Percentiles rank a stretch among this genome's conserved stretches.
phyloP scores from a whole-genome alignment of 2,888 invertebrate genomes.

The Zele albiditarsus region DNA sequence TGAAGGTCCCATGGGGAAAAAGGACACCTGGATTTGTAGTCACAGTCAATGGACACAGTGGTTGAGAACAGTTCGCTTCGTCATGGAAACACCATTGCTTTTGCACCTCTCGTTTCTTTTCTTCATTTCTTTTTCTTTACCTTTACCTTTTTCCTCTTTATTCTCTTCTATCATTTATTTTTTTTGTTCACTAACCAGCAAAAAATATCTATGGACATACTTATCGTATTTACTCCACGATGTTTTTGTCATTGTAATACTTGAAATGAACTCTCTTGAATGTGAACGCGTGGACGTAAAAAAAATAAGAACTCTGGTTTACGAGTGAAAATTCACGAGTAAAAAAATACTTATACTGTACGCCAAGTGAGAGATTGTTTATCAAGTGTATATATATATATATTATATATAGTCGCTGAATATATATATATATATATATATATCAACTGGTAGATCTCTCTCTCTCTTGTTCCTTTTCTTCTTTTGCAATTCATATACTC shows the following conservation, averaged over 20 bases:
- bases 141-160: background rate
- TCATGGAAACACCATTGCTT: conserved; percentile 23
- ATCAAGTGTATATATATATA: background rate
- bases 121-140: conserved; percentile 1
- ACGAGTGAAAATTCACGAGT: background rate
- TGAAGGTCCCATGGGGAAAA: conserved; percentile 65
- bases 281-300: background rate
- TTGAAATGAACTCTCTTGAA: background rate
- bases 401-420: background rate
- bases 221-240: background rate
- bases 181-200: background rate
- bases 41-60: conserved; percentile 51
- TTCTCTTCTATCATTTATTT: background rate
- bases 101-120: conserved; percentile 1
- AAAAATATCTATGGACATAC: background rate
- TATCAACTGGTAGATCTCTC: no score
- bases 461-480: no score
- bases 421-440: no score
- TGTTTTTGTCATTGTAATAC: background rate
- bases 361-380: no score
- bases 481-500: background rate
- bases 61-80: conserved; percentile 3
- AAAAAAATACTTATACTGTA: no score
- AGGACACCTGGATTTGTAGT: conserved; percentile 46
- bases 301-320: background rate